Evolutionary conservation across 2,797 vertebrate genomes (phyloP), one percentile per base, ranked within the genome.

Genomic region (Holocentrus rufus): DNA sequence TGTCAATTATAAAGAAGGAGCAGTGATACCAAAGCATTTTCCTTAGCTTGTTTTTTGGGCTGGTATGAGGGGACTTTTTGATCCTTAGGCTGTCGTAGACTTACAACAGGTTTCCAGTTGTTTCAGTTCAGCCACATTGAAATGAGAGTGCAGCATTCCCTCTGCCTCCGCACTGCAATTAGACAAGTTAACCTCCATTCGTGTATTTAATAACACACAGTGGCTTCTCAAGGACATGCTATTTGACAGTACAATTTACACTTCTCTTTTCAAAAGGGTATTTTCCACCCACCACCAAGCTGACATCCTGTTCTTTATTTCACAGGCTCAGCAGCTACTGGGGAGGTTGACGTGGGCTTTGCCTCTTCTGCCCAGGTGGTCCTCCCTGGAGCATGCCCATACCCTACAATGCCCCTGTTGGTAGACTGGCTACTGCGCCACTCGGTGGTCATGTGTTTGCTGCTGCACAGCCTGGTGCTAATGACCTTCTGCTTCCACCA

Each of bases 391-490:
- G 88, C 74, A 91, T 94, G 93, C 90, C 56, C 80, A 36, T 69
- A 49, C 53, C 27, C 83, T 85, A 85, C 76, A 69, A 95, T 96
- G 95, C 74, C 88, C 61, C 85, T 92, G 58, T 82, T 18, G 9
- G 88, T 91, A 72, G 91, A 82, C 91, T 91, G 88, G 94, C 90
- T 95, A 44, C 90, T 93, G 72, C 94, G 91, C 76, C 65, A 82
- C 89, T 94, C 93, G 0, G 86, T 92, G 91, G 92, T 94, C 81
- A 93, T 94, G 93, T 94, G 93, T 92, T 87, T 96, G 84, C 92
- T 96, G 74, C 89, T 96, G 63, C 95, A 95, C 91, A 95, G 93
- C 85, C 86, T 96, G 90, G 95, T 96, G 78, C 90, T 97, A 13
- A 95, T 96, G 93, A 93, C 93, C 72, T 93, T 95, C 87, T 95